Evolutionary conservation across 2,888 invertebrate genomes (phyloP).

Genomic region (Apantesis nais): DNA sequence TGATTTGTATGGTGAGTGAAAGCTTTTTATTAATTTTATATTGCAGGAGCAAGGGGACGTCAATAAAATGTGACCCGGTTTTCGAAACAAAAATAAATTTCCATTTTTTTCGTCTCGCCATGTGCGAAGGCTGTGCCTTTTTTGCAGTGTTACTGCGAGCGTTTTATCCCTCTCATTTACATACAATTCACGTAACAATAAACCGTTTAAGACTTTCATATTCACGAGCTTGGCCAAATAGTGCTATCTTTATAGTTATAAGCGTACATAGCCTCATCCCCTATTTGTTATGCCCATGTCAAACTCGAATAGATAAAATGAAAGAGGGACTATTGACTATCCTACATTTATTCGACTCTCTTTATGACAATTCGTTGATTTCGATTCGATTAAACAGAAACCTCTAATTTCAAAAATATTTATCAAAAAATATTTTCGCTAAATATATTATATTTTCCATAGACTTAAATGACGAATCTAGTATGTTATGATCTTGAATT

Average conservation of each 20-base stretch:
- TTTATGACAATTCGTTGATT: no score
- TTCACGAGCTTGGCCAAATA: conserved; percentile 41
- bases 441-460: no score
- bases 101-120: conserved; percentile 39
- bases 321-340: no score
- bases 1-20: conserved; percentile 64
- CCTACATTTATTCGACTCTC: no score
- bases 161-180: conserved; percentile 31
- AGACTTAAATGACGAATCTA: no score
- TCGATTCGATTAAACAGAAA: no score
- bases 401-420: no score
- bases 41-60: conserved; percentile 17
- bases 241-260: background rate
- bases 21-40: background rate
- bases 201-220: conserved; percentile 43
- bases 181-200: conserved; percentile 48
- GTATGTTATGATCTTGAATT: no score
- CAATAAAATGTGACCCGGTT: conserved; percentile 51
- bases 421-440: no score
- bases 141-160: conserved; percentile 12
- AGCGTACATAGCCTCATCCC: background rate
- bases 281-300: background rate
- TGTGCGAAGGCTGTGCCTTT: conserved; percentile 26
- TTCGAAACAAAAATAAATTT: conserved; percentile 51
- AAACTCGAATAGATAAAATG: no score